phyloP scores from a whole-genome alignment of 2,113 vertebrate species.

The Oncorhynchus gorbuscha region DNA sequence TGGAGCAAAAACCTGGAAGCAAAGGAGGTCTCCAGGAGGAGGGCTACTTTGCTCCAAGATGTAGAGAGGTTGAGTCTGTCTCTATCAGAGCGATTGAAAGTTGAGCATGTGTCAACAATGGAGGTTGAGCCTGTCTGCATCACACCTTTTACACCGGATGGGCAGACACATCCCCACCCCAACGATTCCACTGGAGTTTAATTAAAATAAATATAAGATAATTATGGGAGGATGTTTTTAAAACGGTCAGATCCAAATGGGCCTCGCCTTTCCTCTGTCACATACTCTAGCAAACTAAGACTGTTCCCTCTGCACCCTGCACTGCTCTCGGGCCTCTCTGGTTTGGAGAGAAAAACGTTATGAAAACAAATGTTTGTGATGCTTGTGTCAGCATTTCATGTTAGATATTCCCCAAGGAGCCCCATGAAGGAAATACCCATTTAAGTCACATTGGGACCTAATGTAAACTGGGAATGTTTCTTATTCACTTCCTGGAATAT shows the following conservation, averaged over 20 bases:
- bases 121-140: background rate
- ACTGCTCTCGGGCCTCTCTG: background rate
- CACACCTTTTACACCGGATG: background rate
- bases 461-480: background rate
- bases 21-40: too few species aligned
- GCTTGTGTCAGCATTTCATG: background rate
- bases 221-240: background rate
- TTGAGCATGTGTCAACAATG: too few species aligned
- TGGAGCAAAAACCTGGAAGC: too few species aligned
- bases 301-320: background rate
- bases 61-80: too few species aligned
- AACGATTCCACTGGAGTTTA: background rate
- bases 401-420: background rate
- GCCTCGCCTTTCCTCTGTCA: background rate
- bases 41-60: too few species aligned
- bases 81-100: too few species aligned
- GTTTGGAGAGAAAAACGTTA: background rate
- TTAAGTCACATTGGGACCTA: background rate
- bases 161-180: background rate
- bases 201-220: background rate
- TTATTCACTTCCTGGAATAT: slow-evolving; percentile 47
- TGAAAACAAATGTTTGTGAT: background rate
- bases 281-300: too few species aligned
- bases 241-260: background rate
- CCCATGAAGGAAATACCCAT: background rate